Evolutionary conservation across 2,888 invertebrate genomes (phyloP), one percentile per base, ranked within the genome.

Genomic region (Aleiodes leptofemur): DNA sequence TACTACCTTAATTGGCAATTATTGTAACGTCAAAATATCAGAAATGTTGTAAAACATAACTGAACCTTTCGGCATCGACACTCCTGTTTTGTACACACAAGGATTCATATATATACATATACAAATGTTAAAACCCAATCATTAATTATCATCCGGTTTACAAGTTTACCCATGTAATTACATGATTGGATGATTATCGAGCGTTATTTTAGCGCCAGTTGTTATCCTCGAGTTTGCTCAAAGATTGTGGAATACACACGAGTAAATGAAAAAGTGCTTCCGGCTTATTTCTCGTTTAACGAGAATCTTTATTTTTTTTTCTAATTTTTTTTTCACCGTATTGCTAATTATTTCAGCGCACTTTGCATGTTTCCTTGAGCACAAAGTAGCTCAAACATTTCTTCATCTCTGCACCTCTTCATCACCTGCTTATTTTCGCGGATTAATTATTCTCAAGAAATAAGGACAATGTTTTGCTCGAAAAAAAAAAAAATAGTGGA

Each of bases 151-250:
- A 74, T 82, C 78, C 83, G 78, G 78, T 77, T 80, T 80, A 79
- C 80, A 78, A 78, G 77, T 43, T 43, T 69, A 71, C 77, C 66
- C 77, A 69, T 82, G 78, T 81, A 83, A 85, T 84, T 83, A 84
- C 82, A 82, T 79, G 82, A 85, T 85, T 84, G 82, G 84, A 84
- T 84, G 83, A 85, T 85, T 84, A 84, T 80, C 64, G 64, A 64
- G 64, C 43, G 64, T 64, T 43, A 64, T 64, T 64, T 43, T 64
- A 64, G 23, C 64, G 64, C 64, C 64, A 48, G 23, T 64, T 38
- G 61, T 34, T 64, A 64, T 64, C 43, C 23, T 48, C 48, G 4
- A 38, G 14, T 38, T 13, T 38, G 61, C 38, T 16, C 16, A 43
- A 16, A 43, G 64, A 64, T 64, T 64, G 64, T 64, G 64, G 48